Evolutionary conservation across 2,113 vertebrate species (phyloP).

Genomic region (Felis chaus): DNA sequence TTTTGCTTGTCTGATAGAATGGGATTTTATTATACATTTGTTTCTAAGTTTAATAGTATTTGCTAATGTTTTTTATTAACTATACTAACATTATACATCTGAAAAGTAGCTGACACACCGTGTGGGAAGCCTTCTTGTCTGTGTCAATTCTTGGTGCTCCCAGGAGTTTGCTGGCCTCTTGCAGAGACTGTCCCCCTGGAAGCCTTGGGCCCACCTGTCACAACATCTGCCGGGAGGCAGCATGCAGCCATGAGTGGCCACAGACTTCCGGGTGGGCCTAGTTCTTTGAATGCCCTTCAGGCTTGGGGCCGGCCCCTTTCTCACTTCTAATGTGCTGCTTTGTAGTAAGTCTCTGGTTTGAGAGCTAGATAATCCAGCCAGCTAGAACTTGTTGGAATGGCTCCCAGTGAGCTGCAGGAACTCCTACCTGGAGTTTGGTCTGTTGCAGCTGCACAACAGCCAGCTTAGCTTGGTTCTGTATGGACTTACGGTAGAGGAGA

Average conservation of each 20-base stretch:
- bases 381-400: background rate
- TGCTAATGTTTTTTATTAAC: background rate
- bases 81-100: background rate
- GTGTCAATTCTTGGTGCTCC: background rate
- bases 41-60: background rate
- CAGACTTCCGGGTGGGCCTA: background rate
- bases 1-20: background rate
- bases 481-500: background rate
- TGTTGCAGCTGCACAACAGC: rapidly evolving
- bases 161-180: background rate
- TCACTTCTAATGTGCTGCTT: background rate
- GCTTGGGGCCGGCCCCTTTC: background rate
- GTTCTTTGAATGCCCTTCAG: rapidly evolving
- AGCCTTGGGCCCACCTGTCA: background rate
- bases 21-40: background rate
- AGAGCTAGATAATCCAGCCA: background rate
- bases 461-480: background rate
- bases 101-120: background rate
- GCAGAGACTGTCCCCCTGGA: background rate
- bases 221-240: no score
- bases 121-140: background rate
- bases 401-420: background rate
- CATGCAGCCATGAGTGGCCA: rapidly evolving
- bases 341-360: background rate
- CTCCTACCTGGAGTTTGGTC: background rate